Evolutionary conservation across 2,797 vertebrate genomes (phyloP).

Genomic region (Phaenicophaeus curvirostris): DNA sequence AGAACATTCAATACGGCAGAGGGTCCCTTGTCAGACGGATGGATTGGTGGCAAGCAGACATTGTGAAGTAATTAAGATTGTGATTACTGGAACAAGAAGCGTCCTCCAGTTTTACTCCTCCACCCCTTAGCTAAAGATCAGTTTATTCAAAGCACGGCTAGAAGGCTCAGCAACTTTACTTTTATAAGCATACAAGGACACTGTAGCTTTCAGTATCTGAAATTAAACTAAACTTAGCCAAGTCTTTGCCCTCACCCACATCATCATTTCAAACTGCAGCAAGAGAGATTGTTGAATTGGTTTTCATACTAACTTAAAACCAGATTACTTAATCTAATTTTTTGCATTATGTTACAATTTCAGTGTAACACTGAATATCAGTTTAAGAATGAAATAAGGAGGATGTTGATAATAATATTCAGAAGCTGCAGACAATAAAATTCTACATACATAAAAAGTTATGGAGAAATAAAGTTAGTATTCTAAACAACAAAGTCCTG

Average conservation of each 20-base stretch:
- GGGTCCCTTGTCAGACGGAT: neutral
- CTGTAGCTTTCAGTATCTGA: neutral
- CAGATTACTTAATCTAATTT: neutral
- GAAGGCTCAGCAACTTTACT: neutral
- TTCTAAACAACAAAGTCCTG: neutral
- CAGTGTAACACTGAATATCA: neutral
- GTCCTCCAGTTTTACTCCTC: neutral
- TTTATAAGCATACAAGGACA: neutral
- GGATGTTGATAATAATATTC: neutral
- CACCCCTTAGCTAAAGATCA: neutral
- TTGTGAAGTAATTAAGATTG: neutral
- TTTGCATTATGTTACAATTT: neutral
- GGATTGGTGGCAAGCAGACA: neutral
- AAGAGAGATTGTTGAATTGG: neutral
- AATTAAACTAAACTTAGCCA: neutral
- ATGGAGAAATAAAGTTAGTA: neutral
- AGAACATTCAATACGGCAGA: neutral
- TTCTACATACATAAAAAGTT: rapidly evolving
- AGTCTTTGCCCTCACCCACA: neutral
- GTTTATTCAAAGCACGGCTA: neutral
- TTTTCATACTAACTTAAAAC: neutral
- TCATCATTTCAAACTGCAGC: neutral
- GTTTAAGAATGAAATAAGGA: neutral
- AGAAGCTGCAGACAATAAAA: neutral
- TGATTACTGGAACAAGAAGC: neutral